These are phyloP conservation scores for Copidosoma aretas DNA, from an alignment of 2,888 invertebrate genomes.

Conservation along the genomic window DNA sequence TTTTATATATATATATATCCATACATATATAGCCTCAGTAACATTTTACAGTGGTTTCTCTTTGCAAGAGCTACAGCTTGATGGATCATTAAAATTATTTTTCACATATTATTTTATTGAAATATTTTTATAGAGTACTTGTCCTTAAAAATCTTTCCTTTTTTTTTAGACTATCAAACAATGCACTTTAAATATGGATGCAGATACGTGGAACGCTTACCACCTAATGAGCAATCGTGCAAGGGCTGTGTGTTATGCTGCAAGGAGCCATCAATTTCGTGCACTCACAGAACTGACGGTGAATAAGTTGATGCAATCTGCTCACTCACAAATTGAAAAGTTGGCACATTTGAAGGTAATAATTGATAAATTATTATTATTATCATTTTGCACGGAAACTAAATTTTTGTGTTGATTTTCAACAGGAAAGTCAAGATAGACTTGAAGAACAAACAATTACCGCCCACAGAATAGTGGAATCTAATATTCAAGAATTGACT, in stretches of 20 bases:
- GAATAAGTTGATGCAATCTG: slow-evolving; percentile 68
- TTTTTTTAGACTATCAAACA: slow-evolving; percentile 65
- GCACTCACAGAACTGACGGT: slow-evolving; percentile 71
- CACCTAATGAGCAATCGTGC: slow-evolving; percentile 73
- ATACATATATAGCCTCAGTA: slow-evolving; percentile 12
- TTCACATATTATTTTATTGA: too few species aligned
- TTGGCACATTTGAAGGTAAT: slow-evolving; percentile 63
- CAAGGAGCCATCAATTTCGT: slow-evolving; percentile 71
- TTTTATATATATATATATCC: neutral
- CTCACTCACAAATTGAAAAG: slow-evolving; percentile 64
- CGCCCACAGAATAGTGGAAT: slow-evolving; percentile 65
- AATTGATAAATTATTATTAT: neutral
- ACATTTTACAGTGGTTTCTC: slow-evolving; percentile 1
- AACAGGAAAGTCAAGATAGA: slow-evolving; percentile 63
- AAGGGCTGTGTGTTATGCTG: slow-evolving; percentile 71
- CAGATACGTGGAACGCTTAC: slow-evolving; percentile 74
- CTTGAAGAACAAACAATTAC: slow-evolving; percentile 61
- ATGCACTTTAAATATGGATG: slow-evolving; percentile 72
- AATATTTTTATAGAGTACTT: too few species aligned
- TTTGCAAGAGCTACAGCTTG: neutral
- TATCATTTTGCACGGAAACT: neutral
- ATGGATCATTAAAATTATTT: too few species aligned
- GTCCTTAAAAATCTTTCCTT: neutral
- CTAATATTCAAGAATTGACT: slow-evolving; percentile 67
- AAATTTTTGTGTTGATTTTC: neutral